Percentiles rank a stretch among this genome's conserved stretches.
These are phyloP conservation scores for Gobiocypris rarus DNA, from an alignment of 2,113 vertebrate genomes.

Conservation along the genomic window DNA sequence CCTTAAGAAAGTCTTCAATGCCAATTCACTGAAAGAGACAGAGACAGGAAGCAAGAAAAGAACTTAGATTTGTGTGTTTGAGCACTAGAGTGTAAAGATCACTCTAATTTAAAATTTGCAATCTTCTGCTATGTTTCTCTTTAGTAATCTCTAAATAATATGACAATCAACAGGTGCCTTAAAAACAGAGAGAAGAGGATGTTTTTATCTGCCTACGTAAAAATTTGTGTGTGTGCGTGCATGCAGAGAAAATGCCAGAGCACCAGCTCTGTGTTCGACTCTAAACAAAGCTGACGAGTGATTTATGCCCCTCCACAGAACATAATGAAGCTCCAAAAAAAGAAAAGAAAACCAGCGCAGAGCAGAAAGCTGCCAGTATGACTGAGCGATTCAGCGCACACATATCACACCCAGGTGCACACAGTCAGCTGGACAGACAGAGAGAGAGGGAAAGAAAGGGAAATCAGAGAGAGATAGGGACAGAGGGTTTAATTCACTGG, in stretches of 20 bases:
- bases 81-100: neutral
- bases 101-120: neutral
- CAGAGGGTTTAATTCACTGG: conserved; percentile 52
- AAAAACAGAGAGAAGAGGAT: conserved; percentile 36
- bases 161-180: conserved; percentile 68
- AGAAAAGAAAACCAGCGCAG: neutral
- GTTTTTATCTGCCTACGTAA: conserved; percentile 37
- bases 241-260: neutral
- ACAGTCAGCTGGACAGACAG: conserved; percentile 42
- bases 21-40: conserved; percentile 37
- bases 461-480: conserved; percentile 30
- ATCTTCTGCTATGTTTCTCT: conserved; percentile 14
- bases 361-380: conserved; percentile 9
- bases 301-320: conserved; percentile 29
- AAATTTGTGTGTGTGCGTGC: neutral
- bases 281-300: conserved; percentile 38
- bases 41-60: conserved; percentile 30
- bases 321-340: conserved; percentile 13
- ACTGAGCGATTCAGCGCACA: conserved; percentile 10
- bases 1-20: conserved; percentile 50
- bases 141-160: conserved; percentile 47
- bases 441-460: conserved; percentile 31
- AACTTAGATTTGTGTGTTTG: neutral
- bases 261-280: neutral
- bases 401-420: conserved; percentile 55